Base-by-base conservation (phyloP, 2,113 vertebrate genomes). In the Xiphorhynchus elegans region DNA sequence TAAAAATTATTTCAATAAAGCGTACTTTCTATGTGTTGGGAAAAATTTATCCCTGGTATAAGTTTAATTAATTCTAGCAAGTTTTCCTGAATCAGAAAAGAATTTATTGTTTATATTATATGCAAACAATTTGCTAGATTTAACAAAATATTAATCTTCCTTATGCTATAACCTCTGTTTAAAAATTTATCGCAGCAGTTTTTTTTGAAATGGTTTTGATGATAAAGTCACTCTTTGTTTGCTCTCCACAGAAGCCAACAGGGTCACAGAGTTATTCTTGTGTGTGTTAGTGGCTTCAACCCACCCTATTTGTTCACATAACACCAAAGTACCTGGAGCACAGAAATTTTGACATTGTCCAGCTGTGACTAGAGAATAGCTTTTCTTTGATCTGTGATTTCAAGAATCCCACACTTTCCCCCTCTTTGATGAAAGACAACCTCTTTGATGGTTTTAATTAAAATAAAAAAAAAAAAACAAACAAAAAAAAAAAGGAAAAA, bases 311-410 rank as follows among this genome's bases (percentile, higher is more conserved):
- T 40, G 31, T 59, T 89, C 62, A 83, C 24, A 20, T 49, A 76
- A 69, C 21, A 50, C 40, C 58, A 44, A 62, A 79, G 53, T 87
- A 96, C 79, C 91, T 77, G 78, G 33, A 90, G 63, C 55, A 73
- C 67, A 84, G 60, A 95, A 93, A 80, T 66, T 79, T 21, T 25
- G 3, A 70, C 47, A 44, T 47, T 73, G 46, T 83, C 75, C 75
- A 88, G 46, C 70, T 73, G 90, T 52, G 47, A 84, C 35, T 47
- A 58, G 26, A 91, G 26, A 64, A 94, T n/a, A 83, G 24, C 14
- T 73, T 85, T 83, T 63, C 87, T 93, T 93, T 93, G 84, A 91
- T 87, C 78, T 93, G 50, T 46, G 49, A 85, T 88, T 85, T 90
- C 82, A 85, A 62, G 73, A 90, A n/a, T 88, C 26, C 33, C 60